Percentiles rank a stretch among this genome's conserved stretches.
phyloP scores from a whole-genome alignment of 2,888 invertebrate species.

The Cephus spinipes region DNA sequence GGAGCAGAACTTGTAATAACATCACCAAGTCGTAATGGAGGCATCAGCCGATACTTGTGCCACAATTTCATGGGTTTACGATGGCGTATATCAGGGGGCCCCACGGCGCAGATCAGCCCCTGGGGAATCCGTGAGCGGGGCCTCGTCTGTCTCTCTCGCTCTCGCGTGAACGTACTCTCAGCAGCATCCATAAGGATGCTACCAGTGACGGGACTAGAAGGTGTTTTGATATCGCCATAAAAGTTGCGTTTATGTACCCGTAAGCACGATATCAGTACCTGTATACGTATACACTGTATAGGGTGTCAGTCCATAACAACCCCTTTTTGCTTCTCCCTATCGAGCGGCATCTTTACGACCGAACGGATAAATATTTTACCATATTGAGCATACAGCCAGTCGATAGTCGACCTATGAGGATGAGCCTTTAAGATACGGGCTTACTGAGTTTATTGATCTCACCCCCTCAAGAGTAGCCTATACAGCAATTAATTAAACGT shows the following conservation, averaged over 20 bases:
- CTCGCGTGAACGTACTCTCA: background rate
- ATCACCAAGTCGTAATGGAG: slow-evolving; percentile 53
- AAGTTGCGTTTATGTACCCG: slow-evolving; percentile 36
- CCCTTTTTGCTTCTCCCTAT: slow-evolving; percentile 20
- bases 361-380: slow-evolving; percentile 42
- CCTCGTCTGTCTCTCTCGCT: background rate
- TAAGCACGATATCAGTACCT: background rate
- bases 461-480: background rate
- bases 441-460: background rate
- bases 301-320: slow-evolving; percentile 10
- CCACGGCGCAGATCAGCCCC: slow-evolving; percentile 44
- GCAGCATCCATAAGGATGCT: background rate
- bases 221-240: slow-evolving; percentile 44
- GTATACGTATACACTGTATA: background rate
- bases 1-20: slow-evolving; percentile 39
- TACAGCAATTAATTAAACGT: background rate
- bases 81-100: slow-evolving; percentile 53
- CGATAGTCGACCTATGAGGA: background rate
- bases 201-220: slow-evolving; percentile 17
- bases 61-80: slow-evolving; percentile 55
- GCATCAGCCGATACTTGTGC: slow-evolving; percentile 53
- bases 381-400: background rate
- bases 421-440: background rate
- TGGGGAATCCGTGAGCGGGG: slow-evolving; percentile 26
- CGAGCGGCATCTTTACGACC: slow-evolving; percentile 40